Conservation (phyloP, 2,888 invertebrate species). For the Agrilus cyanescens region DNA sequence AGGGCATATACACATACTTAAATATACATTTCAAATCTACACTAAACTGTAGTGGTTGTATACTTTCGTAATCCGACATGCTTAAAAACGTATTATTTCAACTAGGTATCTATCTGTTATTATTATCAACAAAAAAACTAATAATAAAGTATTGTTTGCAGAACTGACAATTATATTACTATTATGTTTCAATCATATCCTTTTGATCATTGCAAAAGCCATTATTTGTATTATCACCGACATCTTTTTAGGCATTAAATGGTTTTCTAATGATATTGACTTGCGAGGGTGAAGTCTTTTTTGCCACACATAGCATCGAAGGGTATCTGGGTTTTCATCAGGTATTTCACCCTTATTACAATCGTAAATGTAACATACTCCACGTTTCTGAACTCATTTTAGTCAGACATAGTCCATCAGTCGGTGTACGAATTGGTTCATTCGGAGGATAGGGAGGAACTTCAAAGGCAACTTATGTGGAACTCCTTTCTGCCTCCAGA, state of each 20-base stretch:
- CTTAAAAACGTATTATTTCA: too few relatives aligned
- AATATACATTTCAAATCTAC: too few relatives aligned
- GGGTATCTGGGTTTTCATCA: slow-evolving; percentile 99
- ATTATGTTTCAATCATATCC: slow-evolving; percentile 17
- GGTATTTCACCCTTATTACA: slow-evolving; percentile 44
- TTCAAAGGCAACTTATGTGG: slow-evolving; percentile 90
- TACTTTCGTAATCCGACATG: too few relatives aligned
- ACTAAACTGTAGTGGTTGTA: too few relatives aligned
- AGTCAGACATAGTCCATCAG: slow-evolving; percentile 99
- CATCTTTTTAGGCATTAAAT: slow-evolving; percentile 78
- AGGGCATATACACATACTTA: too few relatives aligned
- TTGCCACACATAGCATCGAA: slow-evolving; percentile 98
- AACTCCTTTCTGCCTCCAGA: slow-evolving; percentile 82
- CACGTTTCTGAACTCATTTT: slow-evolving; percentile 37
- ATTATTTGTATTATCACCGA: slow-evolving; percentile 6
- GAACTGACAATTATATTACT: slow-evolving; percentile 17
- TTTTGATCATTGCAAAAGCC: slow-evolving; percentile 1
- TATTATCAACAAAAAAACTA: too few relatives aligned
- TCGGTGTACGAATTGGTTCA: slow-evolving; percentile 98
- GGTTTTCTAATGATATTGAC: slow-evolving; percentile 98
- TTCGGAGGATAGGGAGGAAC: slow-evolving; percentile 96
- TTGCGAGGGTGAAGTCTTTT: slow-evolving; percentile 98
- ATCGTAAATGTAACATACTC: slow-evolving; percentile 4
- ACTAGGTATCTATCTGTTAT: too few relatives aligned
- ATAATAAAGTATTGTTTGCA: too few relatives aligned